Evolutionary conservation across 2,797 vertebrate genomes (phyloP), one percentile per base, ranked within the genome.

Genomic region (Oophaga sylvatica): DNA sequence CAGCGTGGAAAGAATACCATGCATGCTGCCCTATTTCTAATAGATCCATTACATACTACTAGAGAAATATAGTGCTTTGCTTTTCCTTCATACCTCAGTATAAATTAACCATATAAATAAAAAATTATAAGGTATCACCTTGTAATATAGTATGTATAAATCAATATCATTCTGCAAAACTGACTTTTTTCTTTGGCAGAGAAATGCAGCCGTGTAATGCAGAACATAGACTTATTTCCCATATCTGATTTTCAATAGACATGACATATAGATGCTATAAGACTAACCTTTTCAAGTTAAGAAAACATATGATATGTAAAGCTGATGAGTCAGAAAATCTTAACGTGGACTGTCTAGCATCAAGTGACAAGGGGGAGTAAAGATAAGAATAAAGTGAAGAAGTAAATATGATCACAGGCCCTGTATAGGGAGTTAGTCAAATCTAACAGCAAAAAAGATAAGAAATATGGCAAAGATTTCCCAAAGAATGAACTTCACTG

Each of bases 331-430:
- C 86, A 87, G 86, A 68, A 63, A 77, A 76, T 78, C 75, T 78
- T 26, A 45, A 70, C 68, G 80, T 48, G 29, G 53, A 78, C 86
- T 87, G 86, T 68, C 35, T 78, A 83, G 77, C 63, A 77, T 87
- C 80, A 87, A 87, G 71, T 68, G 62, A 57, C 62, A 57, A 87
- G 81, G 75, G 70, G 80, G 67, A 67, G 73, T 78, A 16, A 78
- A 83, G 86, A 87, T 87, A 87, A 87, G 80, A 57, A 48, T 53
- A 29, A 76, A 76, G 71, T 82, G 68, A 45, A 87, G 67, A 81
- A 75, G 80, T 82, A 77, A 68, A 87, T 77, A 83, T 67, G 80
- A 83, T 87, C 80, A 87, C 60, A 87, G 86, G 67, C 62, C 71
- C 60, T 53, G 16, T 31, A 78, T 29, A 68, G 86, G 71, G 80